phyloP scores from a whole-genome alignment of 2,113 vertebrate species.

The Paracanthobrama guichenoti region DNA sequence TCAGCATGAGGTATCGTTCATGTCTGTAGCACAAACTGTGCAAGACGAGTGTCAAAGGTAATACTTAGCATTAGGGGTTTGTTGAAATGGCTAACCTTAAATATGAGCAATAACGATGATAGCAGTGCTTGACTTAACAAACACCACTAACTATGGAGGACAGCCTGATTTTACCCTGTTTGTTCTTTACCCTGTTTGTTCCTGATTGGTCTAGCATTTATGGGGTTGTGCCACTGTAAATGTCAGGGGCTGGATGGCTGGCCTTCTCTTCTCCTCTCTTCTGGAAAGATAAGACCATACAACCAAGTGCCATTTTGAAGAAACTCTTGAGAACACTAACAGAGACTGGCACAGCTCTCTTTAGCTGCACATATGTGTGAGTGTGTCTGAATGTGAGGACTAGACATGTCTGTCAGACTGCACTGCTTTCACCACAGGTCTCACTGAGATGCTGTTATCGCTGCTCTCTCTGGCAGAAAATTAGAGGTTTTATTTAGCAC shows the following conservation, averaged over 20 bases:
- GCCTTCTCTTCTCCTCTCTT: not conserved
- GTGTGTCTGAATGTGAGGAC: slow-evolving; percentile 9
- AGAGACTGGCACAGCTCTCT: slow-evolving; percentile 37
- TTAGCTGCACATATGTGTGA: slow-evolving; percentile 17
- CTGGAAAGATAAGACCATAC: slow-evolving; percentile 28
- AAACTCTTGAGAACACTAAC: slow-evolving; percentile 30
- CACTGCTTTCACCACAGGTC: slow-evolving; percentile 23
- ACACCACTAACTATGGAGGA: not conserved
- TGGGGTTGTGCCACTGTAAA: slow-evolving; percentile 21
- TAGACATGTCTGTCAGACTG: slow-evolving; percentile 16
- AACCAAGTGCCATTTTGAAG: slow-evolving; percentile 41
- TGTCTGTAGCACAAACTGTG: not conserved
- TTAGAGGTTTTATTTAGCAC: slow-evolving; percentile 25
- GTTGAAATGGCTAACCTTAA: not conserved
- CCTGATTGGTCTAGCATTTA: not conserved
- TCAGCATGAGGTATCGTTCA: not conserved
- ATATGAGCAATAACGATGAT: not conserved
- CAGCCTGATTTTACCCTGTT: not conserved
- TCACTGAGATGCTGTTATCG: not conserved
- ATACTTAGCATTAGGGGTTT: not conserved
- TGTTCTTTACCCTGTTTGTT: not conserved
- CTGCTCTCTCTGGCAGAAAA: slow-evolving; percentile 21
- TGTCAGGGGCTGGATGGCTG: slow-evolving; percentile 5
- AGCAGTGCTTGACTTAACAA: not conserved
- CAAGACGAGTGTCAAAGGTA: not conserved